Conservation (phyloP, 2,113 vertebrate genomes). For the Serilophus lunatus region DNA sequence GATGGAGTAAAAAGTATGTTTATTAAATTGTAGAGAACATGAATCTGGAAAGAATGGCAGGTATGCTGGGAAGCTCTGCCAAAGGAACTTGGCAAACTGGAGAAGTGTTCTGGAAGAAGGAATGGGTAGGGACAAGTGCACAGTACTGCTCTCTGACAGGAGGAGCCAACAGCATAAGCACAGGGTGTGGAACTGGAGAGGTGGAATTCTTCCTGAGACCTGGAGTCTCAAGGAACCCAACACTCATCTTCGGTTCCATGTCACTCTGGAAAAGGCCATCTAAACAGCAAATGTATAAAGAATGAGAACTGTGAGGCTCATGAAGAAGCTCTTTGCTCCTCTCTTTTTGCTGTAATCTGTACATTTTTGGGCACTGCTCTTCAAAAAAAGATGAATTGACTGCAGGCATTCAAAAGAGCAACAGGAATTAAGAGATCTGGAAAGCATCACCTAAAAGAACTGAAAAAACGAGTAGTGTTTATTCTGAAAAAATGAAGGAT, state of each 20-base stretch:
- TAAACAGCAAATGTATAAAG: background rate
- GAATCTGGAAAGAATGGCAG: conserved; percentile 35
- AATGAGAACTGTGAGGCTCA: background rate
- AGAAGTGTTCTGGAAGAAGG: background rate
- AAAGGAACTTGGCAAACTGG: background rate
- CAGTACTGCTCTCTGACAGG: background rate
- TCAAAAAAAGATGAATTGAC: background rate
- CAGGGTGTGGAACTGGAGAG: background rate
- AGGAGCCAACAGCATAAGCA: background rate
- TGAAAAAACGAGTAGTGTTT: background rate
- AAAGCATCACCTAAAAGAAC: background rate
- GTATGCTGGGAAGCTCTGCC: conserved; percentile 11
- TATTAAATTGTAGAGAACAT: background rate
- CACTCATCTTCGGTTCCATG: background rate
- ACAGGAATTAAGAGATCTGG: background rate
- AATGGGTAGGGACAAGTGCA: background rate
- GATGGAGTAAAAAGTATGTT: background rate
- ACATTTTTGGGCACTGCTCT: background rate
- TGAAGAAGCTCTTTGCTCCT: background rate
- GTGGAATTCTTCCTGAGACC: background rate
- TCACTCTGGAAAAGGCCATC: background rate
- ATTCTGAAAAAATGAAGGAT: background rate
- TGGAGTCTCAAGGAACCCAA: background rate
- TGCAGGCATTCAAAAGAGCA: background rate
- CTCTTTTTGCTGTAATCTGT: background rate